Conservation (phyloP, 2,888 invertebrate species). For the Catocala nupta region DNA sequence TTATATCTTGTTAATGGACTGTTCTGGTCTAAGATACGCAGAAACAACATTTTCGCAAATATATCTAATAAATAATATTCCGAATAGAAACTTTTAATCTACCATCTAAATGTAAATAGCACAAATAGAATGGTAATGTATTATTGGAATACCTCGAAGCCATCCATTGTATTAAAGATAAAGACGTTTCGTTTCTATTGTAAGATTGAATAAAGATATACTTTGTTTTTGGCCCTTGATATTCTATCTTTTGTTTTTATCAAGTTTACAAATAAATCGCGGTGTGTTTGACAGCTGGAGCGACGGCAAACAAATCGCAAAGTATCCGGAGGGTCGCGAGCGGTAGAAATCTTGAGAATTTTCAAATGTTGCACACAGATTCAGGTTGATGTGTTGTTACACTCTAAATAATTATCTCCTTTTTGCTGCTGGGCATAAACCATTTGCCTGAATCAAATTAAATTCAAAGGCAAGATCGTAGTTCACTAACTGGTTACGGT, state of each 20-base stretch:
- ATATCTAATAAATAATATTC: too few species aligned
- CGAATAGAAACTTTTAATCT: slow-evolving; percentile 11
- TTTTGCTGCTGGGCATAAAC: too few species aligned
- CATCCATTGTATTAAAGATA: slow-evolving; percentile 24
- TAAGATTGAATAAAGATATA: slow-evolving; percentile 28
- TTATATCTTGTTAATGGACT: too few species aligned
- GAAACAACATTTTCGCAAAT: too few species aligned
- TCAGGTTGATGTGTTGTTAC: too few species aligned
- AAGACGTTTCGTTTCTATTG: slow-evolving; percentile 30
- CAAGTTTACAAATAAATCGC: slow-evolving; percentile 37
- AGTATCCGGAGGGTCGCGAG: not conserved
- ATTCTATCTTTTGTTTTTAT: slow-evolving; percentile 44
- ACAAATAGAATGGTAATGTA: slow-evolving; percentile 9
- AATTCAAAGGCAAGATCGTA: too few species aligned
- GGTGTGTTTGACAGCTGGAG: slow-evolving; percentile 30
- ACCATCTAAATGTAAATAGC: slow-evolving; percentile 14
- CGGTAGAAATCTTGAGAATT: not conserved
- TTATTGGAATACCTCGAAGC: slow-evolving; percentile 19
- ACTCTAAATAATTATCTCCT: too few species aligned
- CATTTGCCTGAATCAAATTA: too few species aligned
- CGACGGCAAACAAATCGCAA: slow-evolving; percentile 17
- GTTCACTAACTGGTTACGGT: too few species aligned
- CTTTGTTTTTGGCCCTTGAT: slow-evolving; percentile 30
- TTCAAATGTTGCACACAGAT: not conserved
- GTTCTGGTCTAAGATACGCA: too few species aligned